phyloP scores from a whole-genome alignment of 2,888 invertebrate species.

The Lithophane ornitopus region DNA sequence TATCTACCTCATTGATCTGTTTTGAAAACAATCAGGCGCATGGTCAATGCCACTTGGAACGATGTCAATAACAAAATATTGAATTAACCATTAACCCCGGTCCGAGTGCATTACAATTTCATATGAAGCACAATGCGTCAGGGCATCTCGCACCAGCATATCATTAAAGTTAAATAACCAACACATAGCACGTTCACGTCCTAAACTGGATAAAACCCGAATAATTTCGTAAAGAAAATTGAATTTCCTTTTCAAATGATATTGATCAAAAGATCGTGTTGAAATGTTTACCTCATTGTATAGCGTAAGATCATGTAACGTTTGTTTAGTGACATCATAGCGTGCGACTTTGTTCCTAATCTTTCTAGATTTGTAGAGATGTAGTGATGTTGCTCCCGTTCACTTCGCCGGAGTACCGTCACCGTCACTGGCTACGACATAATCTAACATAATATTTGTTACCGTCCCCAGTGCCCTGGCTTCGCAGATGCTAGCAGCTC shows the following conservation, averaged over 20 bases:
- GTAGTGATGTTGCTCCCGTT: slow-evolving; percentile 69
- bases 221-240: slow-evolving; percentile 33
- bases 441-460: slow-evolving; percentile 88
- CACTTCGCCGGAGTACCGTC: slow-evolving; percentile 66
- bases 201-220: slow-evolving; percentile 34
- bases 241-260: slow-evolving; percentile 37
- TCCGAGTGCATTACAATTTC: slow-evolving; percentile 81
- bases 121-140: slow-evolving; percentile 78
- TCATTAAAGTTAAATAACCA: slow-evolving; percentile 55
- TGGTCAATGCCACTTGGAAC: slow-evolving; percentile 75
- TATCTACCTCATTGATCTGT: slow-evolving; percentile 44
- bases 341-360: slow-evolving; percentile 81
- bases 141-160: slow-evolving; percentile 62
- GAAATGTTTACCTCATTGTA: slow-evolving; percentile 26
- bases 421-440: slow-evolving; percentile 76
- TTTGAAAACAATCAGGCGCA: slow-evolving; percentile 65
- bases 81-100: slow-evolving; percentile 79
- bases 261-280: slow-evolving; percentile 31
- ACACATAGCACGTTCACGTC: slow-evolving; percentile 38
- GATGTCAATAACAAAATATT: slow-evolving; percentile 81
- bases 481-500: slow-evolving; percentile 98
- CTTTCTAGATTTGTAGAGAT: slow-evolving; percentile 60
- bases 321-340: slow-evolving; percentile 65
- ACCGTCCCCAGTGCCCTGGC: slow-evolving; percentile 98
- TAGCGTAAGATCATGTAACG: slow-evolving; percentile 32